These are phyloP conservation scores for Cavia aperea DNA, from an alignment of 2,113 vertebrate genomes.

Conservation along the genomic window DNA sequence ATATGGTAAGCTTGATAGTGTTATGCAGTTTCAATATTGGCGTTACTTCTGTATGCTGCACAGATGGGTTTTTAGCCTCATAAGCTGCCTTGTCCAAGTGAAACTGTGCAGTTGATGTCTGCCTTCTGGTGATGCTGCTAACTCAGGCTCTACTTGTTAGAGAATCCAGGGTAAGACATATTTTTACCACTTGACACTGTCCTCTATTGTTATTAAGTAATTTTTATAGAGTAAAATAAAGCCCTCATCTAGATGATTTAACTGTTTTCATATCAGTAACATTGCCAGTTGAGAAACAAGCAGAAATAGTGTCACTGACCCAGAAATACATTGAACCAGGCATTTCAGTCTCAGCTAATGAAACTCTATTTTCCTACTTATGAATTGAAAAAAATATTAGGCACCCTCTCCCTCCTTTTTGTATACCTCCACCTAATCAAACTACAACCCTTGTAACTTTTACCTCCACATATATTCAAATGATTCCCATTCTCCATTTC, in stretches of 20 bases:
- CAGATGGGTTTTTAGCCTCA: background rate
- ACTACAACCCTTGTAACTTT: background rate
- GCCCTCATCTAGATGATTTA: background rate
- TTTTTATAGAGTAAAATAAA: background rate
- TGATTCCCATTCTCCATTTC: background rate
- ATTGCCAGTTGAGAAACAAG: background rate
- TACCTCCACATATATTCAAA: background rate
- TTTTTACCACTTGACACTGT: background rate
- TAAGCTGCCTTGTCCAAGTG: background rate
- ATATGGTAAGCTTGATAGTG: slow-evolving; percentile 14
- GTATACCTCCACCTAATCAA: background rate
- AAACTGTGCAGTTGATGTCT: background rate
- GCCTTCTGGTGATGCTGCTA: background rate
- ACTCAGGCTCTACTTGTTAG: background rate
- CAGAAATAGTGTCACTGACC: background rate
- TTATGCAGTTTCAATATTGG: background rate
- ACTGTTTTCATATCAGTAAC: background rate
- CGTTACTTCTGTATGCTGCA: background rate
- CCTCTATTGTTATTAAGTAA: background rate
- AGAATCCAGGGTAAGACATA: background rate
- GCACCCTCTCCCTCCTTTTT: background rate
- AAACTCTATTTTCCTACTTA: background rate
- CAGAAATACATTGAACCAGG: background rate
- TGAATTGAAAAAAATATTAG: background rate
- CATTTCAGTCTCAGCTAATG: background rate